phyloP scores from a whole-genome alignment of 2,888 invertebrate species.

The Tanytarsus gracilentus region DNA sequence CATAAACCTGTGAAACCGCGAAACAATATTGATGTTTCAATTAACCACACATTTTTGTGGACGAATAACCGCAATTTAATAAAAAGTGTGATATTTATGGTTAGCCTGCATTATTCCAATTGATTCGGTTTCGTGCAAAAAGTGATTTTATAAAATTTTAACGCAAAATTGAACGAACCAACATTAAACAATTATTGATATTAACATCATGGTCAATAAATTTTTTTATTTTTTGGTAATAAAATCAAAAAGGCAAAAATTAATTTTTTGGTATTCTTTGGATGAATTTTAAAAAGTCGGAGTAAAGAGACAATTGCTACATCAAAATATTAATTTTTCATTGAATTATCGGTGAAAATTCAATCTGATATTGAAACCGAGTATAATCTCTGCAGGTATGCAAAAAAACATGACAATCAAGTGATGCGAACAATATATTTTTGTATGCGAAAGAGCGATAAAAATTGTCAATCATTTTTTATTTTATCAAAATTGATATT shows the following conservation, averaged over 20 bases:
- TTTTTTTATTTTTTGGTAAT: too few relatives aligned
- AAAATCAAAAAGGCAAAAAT: too few relatives aligned
- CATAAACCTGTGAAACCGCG: slow-evolving; percentile 19
- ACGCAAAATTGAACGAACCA: too few relatives aligned
- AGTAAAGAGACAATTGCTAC: neutral
- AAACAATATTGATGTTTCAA: slow-evolving; percentile 22
- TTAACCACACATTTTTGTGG: neutral
- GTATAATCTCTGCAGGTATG: slow-evolving; percentile 23
- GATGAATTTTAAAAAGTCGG: too few relatives aligned
- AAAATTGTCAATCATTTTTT: too few relatives aligned
- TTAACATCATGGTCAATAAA: too few relatives aligned
- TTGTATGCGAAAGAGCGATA: too few relatives aligned
- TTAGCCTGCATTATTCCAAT: neutral
- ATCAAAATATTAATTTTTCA: slow-evolving; percentile 16
- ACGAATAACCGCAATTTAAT: neutral
- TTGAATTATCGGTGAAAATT: slow-evolving; percentile 23
- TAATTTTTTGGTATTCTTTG: too few relatives aligned
- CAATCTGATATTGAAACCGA: too few relatives aligned
- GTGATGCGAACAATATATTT: too few relatives aligned
- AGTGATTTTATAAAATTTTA: neutral
- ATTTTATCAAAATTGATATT: too few relatives aligned
- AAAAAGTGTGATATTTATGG: slow-evolving; percentile 21
- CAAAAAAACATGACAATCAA: too few relatives aligned
- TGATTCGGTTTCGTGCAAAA: neutral
- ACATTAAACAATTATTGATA: slow-evolving; percentile 9